Evolutionary conservation across 2,113 vertebrate species (phyloP).

Genomic region (Rousettus leschenaultii): DNA sequence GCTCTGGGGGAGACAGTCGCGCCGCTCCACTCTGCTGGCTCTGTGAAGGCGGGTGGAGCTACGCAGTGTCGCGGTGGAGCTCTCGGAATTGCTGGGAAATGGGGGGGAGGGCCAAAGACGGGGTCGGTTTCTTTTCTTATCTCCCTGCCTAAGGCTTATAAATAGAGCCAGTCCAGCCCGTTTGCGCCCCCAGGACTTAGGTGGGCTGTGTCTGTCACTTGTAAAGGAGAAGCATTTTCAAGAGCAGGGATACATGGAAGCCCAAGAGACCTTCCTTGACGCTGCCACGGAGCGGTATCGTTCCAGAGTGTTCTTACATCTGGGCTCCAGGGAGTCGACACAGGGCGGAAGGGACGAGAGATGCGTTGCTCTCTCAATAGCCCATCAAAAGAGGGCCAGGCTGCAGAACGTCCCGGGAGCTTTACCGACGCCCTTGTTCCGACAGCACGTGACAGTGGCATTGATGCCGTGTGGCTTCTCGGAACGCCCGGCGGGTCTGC

Average conservation of each 20-base stretch:
- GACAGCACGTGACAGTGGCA: slow-evolving; percentile 81
- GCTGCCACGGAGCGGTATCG: background rate
- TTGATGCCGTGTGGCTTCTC: slow-evolving; percentile 82
- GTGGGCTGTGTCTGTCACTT: background rate
- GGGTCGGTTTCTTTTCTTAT: slow-evolving; percentile 62
- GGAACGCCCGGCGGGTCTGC: slow-evolving; percentile 80
- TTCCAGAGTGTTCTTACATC: slow-evolving; percentile 33
- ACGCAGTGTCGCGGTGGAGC: slow-evolving; percentile 27
- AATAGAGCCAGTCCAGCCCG: background rate
- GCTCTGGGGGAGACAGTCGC: slow-evolving; percentile 54
- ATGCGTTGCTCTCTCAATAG: slow-evolving; percentile 59
- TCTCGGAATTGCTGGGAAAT: slow-evolving; percentile 70
- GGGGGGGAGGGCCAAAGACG: background rate
- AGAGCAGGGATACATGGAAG: slow-evolving; percentile 9
- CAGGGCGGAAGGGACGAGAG: slow-evolving; percentile 66
- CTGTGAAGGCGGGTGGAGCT: slow-evolving; percentile 36
- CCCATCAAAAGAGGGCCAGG: slow-evolving; percentile 64
- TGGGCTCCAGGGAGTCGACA: slow-evolving; percentile 57
- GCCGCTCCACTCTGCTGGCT: slow-evolving; percentile 44
- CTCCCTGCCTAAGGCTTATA: slow-evolving; percentile 27
- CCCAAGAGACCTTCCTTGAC: background rate
- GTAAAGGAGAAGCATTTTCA: background rate
- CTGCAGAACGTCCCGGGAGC: slow-evolving; percentile 81
- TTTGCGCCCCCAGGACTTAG: background rate
- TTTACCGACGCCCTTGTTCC: slow-evolving; percentile 82